Conservation (phyloP, 1,140 invertebrate species). For the Camponotus pennsylvanicus region DNA sequence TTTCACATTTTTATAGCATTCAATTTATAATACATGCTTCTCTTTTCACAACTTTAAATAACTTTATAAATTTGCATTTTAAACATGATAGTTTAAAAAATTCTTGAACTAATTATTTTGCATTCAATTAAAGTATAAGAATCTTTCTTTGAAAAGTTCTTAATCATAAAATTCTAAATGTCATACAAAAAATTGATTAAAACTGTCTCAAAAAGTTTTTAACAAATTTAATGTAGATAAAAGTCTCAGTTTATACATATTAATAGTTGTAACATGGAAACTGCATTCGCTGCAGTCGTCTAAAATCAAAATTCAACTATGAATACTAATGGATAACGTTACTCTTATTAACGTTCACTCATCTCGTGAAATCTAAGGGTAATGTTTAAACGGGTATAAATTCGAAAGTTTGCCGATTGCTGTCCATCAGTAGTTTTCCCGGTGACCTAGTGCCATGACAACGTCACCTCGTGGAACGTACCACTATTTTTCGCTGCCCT, state of each 20-base stretch:
- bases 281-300: background rate
- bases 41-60: background rate
- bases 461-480: slow-evolving; percentile 21
- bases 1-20: background rate
- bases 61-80: background rate
- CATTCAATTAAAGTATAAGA: background rate
- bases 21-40: background rate
- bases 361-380: slow-evolving; percentile 19
- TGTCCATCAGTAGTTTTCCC: slow-evolving; percentile 41
- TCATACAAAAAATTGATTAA: background rate
- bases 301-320: background rate
- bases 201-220: background rate
- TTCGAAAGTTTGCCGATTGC: slow-evolving; percentile 54
- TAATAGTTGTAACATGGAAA: background rate
- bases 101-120: background rate
- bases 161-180: background rate
- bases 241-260: background rate
- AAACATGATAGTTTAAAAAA: background rate
- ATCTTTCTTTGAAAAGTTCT: background rate
- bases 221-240: background rate
- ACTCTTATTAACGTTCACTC: background rate
- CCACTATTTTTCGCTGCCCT: slow-evolving; percentile 58
- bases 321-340: background rate
- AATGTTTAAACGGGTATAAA: slow-evolving; percentile 26
- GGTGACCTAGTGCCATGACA: slow-evolving; percentile 47